phyloP scores from a whole-genome alignment of 2,113 vertebrate genomes.

The Dipodomys ordii region DNA sequence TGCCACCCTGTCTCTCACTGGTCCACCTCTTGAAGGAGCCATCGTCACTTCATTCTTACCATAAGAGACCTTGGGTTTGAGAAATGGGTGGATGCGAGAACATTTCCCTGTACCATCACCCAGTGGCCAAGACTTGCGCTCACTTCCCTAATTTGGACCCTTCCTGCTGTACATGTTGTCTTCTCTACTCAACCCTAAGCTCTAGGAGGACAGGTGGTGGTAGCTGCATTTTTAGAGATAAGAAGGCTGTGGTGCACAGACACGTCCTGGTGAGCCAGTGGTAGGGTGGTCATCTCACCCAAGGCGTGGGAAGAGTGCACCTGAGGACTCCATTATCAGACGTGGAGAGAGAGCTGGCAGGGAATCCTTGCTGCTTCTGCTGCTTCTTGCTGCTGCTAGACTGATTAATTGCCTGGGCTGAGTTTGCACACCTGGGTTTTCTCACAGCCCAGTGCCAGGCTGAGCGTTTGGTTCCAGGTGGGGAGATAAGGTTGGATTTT shows the following conservation, averaged over 20 bases:
- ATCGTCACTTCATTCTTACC: background rate
- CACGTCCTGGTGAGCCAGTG: background rate
- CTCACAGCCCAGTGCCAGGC: background rate
- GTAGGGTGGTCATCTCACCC: background rate
- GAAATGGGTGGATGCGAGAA: background rate
- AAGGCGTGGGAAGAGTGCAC: background rate
- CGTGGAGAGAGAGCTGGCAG: background rate
- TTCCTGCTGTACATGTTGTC: accelerated
- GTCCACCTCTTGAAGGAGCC: background rate
- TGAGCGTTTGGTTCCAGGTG: background rate
- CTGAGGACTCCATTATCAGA: background rate
- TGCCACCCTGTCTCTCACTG: too few relatives aligned
- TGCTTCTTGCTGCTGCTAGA: background rate
- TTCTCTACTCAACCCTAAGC: background rate
- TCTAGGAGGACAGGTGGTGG: background rate
- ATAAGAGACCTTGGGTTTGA: background rate
- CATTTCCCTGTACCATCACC: accelerated
- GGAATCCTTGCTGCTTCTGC: background rate
- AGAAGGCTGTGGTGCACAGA: background rate
- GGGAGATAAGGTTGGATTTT: background rate
- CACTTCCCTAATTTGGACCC: background rate
- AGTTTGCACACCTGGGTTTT: slow-evolving; percentile 40
- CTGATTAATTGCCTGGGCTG: background rate
- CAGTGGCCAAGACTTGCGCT: background rate
- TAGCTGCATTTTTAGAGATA: background rate